Evolutionary conservation across 23 tunicate species (phyloP).

Genomic region (Clavelina lepadiformis): DNA sequence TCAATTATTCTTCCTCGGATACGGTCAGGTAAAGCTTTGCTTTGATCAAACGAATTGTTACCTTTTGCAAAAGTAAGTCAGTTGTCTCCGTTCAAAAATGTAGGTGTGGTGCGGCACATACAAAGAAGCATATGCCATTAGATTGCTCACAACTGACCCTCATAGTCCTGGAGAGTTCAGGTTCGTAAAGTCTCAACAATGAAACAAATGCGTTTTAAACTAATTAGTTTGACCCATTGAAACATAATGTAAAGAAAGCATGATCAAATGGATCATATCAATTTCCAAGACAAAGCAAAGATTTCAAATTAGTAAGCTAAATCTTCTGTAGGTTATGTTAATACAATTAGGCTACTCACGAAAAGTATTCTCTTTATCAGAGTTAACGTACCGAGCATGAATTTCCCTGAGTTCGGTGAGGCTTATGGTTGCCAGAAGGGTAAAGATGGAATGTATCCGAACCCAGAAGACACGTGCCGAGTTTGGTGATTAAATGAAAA

Average conservation of each 20-base stretch:
- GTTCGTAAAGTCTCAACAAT: conserved; percentile 15
- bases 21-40: conserved; percentile 52
- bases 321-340: too few relatives aligned
- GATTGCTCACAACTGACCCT: conserved; percentile 46
- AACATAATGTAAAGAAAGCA: too few relatives aligned
- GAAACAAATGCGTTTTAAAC: too few relatives aligned
- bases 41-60: background rate
- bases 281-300: too few relatives aligned
- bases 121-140: conserved; percentile 56
- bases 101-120: conserved; percentile 95
- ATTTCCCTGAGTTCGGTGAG: conserved; percentile 68
- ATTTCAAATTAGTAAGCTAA: too few relatives aligned
- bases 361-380: conserved; percentile 28
- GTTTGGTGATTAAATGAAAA: too few relatives aligned
- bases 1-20: conserved; percentile 71
- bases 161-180: conserved; percentile 87
- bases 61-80: conserved; percentile 1
- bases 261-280: too few relatives aligned
- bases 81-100: background rate
- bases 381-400: conserved; percentile 50
- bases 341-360: too few relatives aligned
- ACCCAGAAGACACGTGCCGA: too few relatives aligned
- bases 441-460: too few relatives aligned
- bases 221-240: too few relatives aligned
- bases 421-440: too few relatives aligned